A percentile compares a stretch with the other conserved stretches of the same genome.
Conservation (phyloP, 2,797 vertebrate genomes). For the Cirrhinus molitorella region DNA sequence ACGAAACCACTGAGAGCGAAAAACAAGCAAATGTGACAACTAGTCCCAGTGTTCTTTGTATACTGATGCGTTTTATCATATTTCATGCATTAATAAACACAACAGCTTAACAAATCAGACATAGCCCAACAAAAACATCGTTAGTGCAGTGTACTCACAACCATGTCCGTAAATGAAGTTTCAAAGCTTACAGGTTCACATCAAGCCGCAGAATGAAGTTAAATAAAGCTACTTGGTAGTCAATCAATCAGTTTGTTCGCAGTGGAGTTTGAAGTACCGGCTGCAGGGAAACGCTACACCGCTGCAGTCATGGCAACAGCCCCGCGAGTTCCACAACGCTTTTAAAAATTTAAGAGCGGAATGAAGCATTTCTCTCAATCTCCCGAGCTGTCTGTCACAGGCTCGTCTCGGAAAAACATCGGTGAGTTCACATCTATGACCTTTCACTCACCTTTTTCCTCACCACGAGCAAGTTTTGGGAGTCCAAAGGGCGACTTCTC, state of each 20-base stretch:
- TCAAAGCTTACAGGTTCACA: not conserved
- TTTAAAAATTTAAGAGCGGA: conserved; percentile 85
- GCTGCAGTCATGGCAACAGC: conserved; percentile 76
- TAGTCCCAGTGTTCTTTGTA: too few relatives aligned
- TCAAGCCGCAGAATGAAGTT: conserved; percentile 11
- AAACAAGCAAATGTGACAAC: not conserved
- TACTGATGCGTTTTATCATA: not conserved
- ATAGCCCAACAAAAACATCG: not conserved
- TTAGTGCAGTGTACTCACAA: conserved; percentile 50
- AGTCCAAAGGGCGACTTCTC: conserved; percentile 18
- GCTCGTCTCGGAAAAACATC: not conserved
- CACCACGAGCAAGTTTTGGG: not conserved
- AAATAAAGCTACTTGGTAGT: not conserved
- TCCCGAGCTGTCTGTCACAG: conserved; percentile 54
- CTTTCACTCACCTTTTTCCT: conserved; percentile 40
- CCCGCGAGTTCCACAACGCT: conserved; percentile 80
- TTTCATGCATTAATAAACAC: not conserved
- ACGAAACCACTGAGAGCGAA: not conserved
- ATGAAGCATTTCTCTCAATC: conserved; percentile 72
- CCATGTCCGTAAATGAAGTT: conserved; percentile 26
- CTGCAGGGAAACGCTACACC: conserved; percentile 65
- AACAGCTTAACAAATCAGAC: not conserved
- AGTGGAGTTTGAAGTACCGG: conserved; percentile 25
- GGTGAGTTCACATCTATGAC: not conserved
- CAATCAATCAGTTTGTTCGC: conserved; percentile 56